Percentiles rank a stretch among this genome's conserved stretches.
Evolutionary conservation across 2,113 vertebrate genomes (phyloP).

Genomic region (Macquaria ambigua): DNA sequence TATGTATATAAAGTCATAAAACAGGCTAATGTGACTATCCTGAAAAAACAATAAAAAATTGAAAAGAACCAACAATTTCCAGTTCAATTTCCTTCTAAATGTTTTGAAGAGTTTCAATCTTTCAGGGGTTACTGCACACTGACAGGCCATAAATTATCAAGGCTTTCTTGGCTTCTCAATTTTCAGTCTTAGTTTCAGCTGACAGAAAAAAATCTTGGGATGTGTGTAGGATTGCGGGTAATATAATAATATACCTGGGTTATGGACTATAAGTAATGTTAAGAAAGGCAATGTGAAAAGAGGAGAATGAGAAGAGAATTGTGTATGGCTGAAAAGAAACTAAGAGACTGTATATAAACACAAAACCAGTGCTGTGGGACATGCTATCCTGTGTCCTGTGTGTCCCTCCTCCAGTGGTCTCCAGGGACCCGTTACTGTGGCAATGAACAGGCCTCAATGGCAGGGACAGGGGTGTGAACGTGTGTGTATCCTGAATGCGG

Average conservation of each 20-base stretch:
- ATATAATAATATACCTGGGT: neutral
- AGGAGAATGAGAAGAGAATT: neutral
- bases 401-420: slow-evolving; percentile 70
- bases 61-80: neutral
- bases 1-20: neutral
- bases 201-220: slow-evolving; percentile 25
- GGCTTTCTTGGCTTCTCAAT: slow-evolving; percentile 21
- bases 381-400: slow-evolving; percentile 53
- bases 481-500: slow-evolving; percentile 51
- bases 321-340: slow-evolving; percentile 35
- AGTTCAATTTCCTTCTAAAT: neutral
- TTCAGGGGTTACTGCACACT: slow-evolving; percentile 30
- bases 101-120: slow-evolving; percentile 34
- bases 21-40: no score
- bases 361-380: slow-evolving; percentile 68
- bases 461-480: slow-evolving; percentile 51
- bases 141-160: slow-evolving; percentile 39
- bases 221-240: neutral
- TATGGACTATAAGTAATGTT: neutral
- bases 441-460: slow-evolving; percentile 75
- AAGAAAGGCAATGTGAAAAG: neutral
- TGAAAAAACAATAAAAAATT: neutral
- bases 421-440: slow-evolving; percentile 83
- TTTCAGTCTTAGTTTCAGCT: slow-evolving; percentile 25
- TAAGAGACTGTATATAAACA: slow-evolving; percentile 52